Base-by-base conservation (phyloP, 2,888 invertebrate genomes). In the Sesia bembeciformis region DNA sequence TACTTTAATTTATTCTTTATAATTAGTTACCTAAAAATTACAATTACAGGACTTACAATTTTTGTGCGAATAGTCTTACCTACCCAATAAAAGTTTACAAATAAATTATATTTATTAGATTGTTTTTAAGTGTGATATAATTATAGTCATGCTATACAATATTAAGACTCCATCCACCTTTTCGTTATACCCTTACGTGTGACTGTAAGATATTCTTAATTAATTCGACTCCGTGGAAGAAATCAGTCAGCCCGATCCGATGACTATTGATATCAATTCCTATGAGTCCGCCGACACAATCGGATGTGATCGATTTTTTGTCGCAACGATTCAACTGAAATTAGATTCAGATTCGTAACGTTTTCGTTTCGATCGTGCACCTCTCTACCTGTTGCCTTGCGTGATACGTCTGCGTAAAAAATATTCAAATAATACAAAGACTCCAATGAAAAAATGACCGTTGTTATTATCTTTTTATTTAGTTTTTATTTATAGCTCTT, bases 211-310 rank as follows among this genome's bases (percentile, higher is more conserved):
- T 23, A 2, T 23, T 23, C 23, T 23, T 70, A 85, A 86, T 86
- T 84, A 86, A 85, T 82, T 84, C 78, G 71, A 72, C 70, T 71
- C 65, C 70, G 72, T 67, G 62, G 63, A 72, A 69, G 69, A 66
- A 70, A 69, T 71, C 58, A 54, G 58, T 58, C 70, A 69, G 63
- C 65, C 65, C 68, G 66, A 66, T 63, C 65, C 74, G 73, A 80
- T 83, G 83, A 84, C 85, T 83, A 80, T 82, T 84, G 84, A 83
- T 81, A 84, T 83, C 78, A 67, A 62, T 64, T 56, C 67, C 73
- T 79, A 72, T 78, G 76, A 73, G 72, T 60, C 68, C 72, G 78
- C 85, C 83, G 84, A 79, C 84, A 77, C 76, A 76, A 78, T 80
- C 74, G 75, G 68, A 77, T 68, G 68, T 68, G 75, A 82, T 80